A percentile compares a stretch with the other conserved stretches of the same genome.
Evolutionary conservation across 2,888 invertebrate species (phyloP).

Genomic region (Caradrina kadenii): DNA sequence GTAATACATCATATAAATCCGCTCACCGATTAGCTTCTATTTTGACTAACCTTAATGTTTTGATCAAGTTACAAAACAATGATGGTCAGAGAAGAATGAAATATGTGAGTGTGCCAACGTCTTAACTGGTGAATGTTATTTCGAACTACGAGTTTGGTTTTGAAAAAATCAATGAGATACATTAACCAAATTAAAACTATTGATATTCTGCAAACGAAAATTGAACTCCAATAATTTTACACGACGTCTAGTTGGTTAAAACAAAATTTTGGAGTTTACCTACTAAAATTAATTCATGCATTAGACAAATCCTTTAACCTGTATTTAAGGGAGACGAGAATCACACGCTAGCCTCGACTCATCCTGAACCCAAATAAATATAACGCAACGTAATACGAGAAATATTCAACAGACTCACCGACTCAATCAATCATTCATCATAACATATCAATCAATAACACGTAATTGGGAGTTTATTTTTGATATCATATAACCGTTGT

Average conservation of each 20-base stretch:
- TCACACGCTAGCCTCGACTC: background rate
- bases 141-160: too few relatives aligned
- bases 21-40: background rate
- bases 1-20: too few relatives aligned
- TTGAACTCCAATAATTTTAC: too few relatives aligned
- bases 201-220: too few relatives aligned
- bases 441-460: constrained; percentile 29
- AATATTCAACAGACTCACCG: constrained; percentile 20
- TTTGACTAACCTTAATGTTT: background rate
- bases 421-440: constrained; percentile 31
- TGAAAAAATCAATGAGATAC: too few relatives aligned
- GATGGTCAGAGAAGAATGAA: too few relatives aligned
- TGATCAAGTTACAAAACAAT: background rate
- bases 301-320: background rate
- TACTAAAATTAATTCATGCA: too few relatives aligned
- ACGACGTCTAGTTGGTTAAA: too few relatives aligned
- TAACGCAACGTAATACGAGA: constrained; percentile 1
- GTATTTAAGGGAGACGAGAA: background rate
- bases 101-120: too few relatives aligned
- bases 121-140: too few relatives aligned
- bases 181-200: too few relatives aligned
- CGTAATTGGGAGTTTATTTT: constrained; percentile 32
- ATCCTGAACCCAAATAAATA: background rate
- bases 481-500: constrained; percentile 28
- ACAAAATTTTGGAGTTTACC: too few relatives aligned